Conservation (phyloP, 2,888 invertebrate species). For the Tenodera sinensis region DNA sequence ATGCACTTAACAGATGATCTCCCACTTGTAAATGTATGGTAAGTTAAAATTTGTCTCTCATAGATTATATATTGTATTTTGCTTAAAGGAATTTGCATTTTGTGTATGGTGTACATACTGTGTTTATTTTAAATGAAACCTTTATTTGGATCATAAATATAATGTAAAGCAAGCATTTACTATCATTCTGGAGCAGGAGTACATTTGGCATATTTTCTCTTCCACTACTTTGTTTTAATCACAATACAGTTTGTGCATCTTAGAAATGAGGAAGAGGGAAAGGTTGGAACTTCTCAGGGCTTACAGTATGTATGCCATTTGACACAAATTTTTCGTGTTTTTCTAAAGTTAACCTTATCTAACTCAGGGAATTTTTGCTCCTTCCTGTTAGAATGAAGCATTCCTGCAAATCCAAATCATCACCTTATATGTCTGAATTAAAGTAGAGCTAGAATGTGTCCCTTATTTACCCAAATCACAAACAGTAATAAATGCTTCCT, state of each 20-base stretch:
- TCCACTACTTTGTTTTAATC: too few relatives aligned
- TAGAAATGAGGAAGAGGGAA: not conserved
- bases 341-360: not conserved
- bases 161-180: not conserved
- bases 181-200: too few relatives aligned
- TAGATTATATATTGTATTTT: not conserved
- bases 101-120: not conserved
- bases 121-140: not conserved
- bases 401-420: constrained; percentile 31
- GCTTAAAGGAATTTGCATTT: not conserved
- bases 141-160: not conserved
- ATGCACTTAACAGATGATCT: not conserved
- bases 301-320: not conserved
- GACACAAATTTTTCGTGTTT: not conserved
- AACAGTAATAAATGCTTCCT: not conserved
- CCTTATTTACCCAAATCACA: not conserved
- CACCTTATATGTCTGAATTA: constrained; percentile 15
- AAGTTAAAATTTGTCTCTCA: not conserved
- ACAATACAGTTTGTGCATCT: not conserved
- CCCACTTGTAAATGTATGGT: not conserved
- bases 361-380: not conserved
- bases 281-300: not conserved
- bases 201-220: too few relatives aligned
- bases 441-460: not conserved
- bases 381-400: constrained; percentile 17